phyloP scores from a whole-genome alignment of 2,888 invertebrate genomes.

The Xylota segnis region DNA sequence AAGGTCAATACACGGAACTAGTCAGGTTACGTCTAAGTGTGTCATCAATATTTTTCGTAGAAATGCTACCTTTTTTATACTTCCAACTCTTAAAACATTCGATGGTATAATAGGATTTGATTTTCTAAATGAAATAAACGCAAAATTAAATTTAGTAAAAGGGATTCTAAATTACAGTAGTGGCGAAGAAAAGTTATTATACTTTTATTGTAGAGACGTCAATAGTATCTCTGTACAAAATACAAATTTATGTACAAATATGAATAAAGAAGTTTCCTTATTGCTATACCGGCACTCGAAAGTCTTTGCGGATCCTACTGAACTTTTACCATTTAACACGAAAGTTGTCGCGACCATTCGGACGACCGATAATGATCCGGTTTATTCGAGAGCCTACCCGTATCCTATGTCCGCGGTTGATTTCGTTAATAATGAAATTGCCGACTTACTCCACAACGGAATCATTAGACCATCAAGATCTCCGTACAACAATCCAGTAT shows the following conservation, averaged over 20 bases:
- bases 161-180: conserved; percentile 32
- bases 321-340: conserved; percentile 11
- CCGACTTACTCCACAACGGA: conserved; percentile 17
- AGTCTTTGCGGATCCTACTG: conserved; percentile 50
- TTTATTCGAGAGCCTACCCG: conserved; percentile 60
- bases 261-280: background rate
- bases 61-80: conserved; percentile 59
- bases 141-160: too few relatives aligned
- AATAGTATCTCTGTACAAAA: conserved; percentile 6
- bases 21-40: background rate
- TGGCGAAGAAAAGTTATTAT: conserved; percentile 10
- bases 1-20: conserved; percentile 27
- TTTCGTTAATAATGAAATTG: conserved; percentile 54
- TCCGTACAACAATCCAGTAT: conserved; percentile 59
- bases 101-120: too few relatives aligned
- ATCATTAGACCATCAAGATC: conserved; percentile 33
- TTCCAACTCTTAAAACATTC: too few relatives aligned
- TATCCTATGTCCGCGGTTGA: conserved; percentile 66
- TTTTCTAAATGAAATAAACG: too few relatives aligned
- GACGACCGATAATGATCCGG: conserved; percentile 30
- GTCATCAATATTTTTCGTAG: conserved; percentile 50
- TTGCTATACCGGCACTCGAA: conserved; percentile 4
- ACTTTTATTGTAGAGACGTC: conserved; percentile 30
- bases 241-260: too few relatives aligned
- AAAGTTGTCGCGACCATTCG: conserved; percentile 23